phyloP scores from a whole-genome alignment of 2,113 vertebrate genomes.

The Perca fluviatilis region DNA sequence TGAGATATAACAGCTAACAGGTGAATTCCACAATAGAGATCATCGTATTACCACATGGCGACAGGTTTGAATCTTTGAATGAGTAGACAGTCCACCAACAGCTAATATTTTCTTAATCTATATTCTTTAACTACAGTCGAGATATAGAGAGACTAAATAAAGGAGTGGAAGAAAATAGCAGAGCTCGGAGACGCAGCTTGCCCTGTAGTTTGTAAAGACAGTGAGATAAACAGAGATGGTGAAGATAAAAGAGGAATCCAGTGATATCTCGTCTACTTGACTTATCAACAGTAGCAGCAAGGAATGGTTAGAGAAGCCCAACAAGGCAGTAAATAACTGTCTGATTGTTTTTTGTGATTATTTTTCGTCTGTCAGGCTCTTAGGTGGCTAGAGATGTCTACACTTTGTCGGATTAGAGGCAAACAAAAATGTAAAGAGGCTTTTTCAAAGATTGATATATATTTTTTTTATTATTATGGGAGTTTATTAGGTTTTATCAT shows the following conservation, averaged over 20 bases:
- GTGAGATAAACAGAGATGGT: conserved; percentile 40
- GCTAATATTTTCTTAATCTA: conserved; percentile 6
- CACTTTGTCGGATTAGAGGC: neutral
- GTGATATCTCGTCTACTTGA: conserved; percentile 7
- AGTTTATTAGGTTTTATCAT: conserved; percentile 29
- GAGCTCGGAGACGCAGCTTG: neutral
- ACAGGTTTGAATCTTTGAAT: neutral
- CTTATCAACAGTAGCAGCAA: conserved; percentile 44
- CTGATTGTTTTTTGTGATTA: conserved; percentile 45
- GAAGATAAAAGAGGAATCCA: conserved; percentile 46
- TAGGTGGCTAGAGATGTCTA: conserved; percentile 17
- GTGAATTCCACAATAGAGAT: neutral
- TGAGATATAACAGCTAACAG: neutral
- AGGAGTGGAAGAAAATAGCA: neutral
- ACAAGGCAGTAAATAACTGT: conserved; percentile 57
- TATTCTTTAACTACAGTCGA: neutral
- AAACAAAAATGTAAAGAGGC: neutral
- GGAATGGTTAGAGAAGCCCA: conserved; percentile 22
- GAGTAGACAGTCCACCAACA: neutral
- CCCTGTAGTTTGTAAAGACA: conserved; percentile 18
- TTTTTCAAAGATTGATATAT: conserved; percentile 4
- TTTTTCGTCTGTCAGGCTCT: conserved; percentile 5
- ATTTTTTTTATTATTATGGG: neutral
- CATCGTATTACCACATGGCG: neutral
- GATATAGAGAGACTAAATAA: neutral